Evolutionary conservation across 1,140 invertebrate species (phyloP).

Genomic region (Bombus picipes): DNA sequence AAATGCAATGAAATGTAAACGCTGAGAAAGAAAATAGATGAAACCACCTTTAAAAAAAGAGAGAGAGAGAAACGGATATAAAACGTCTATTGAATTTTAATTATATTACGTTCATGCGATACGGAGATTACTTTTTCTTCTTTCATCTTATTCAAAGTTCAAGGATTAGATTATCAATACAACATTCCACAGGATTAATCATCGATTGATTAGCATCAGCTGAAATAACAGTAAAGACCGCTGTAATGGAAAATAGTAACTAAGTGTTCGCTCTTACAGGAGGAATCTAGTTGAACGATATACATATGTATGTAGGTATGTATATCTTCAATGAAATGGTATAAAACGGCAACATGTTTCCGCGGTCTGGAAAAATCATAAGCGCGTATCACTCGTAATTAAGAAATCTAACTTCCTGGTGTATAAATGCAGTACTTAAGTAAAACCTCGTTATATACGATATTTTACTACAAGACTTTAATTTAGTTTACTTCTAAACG

Average conservation of each 20-base stretch:
- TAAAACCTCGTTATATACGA: neutral
- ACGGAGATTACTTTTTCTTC: neutral
- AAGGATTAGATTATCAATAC: neutral
- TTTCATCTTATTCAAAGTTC: neutral
- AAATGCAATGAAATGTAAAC: too few species aligned
- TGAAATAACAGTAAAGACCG: neutral
- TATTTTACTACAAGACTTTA: neutral
- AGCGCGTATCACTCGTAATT: slow-evolving; percentile 14
- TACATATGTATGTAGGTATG: too few species aligned
- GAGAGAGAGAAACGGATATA: neutral
- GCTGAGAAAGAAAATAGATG: too few species aligned
- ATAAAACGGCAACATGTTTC: neutral
- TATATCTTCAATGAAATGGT: neutral
- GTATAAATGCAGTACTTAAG: neutral
- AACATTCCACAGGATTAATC: neutral
- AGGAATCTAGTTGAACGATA: neutral
- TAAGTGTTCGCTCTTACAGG: neutral
- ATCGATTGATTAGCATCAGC: neutral
- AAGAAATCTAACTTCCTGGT: slow-evolving; percentile 3
- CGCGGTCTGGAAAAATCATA: neutral
- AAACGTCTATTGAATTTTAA: neutral
- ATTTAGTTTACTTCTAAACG: neutral
- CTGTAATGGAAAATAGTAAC: neutral
- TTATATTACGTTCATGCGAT: neutral
- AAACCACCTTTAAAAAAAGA: neutral